phyloP scores from a whole-genome alignment of 2,888 invertebrate genomes.

The Leptura quadrifasciata region DNA sequence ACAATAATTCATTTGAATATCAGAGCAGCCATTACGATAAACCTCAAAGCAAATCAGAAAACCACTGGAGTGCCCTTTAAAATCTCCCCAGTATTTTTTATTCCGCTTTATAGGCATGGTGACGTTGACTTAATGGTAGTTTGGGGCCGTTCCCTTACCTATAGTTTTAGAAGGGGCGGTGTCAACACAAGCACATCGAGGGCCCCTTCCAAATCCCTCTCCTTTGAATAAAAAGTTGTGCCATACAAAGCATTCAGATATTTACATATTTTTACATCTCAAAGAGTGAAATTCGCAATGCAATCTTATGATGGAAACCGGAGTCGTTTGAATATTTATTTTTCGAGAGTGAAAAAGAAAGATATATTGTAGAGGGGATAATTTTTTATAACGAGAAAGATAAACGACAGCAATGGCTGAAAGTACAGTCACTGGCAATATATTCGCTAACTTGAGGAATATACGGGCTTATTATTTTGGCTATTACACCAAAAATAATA shows the following conservation, averaged over 20 bases:
- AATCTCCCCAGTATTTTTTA: constrained; percentile 51
- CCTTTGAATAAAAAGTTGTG: constrained; percentile 55
- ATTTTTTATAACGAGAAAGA: constrained; percentile 57
- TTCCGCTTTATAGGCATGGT: constrained; percentile 61
- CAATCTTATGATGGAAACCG: constrained; percentile 67
- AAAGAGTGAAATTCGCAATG: constrained; percentile 69
- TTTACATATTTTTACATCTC: constrained; percentile 72
- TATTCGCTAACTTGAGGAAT: constrained; percentile 10
- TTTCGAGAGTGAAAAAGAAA: constrained; percentile 52
- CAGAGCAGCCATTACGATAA: constrained; percentile 50
- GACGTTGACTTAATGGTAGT: constrained; percentile 67
- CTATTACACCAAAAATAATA: neutral
- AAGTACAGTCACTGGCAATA: constrained; percentile 56
- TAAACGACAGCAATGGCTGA: constrained; percentile 52
- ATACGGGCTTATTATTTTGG: neutral
- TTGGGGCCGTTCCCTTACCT: constrained; percentile 65
- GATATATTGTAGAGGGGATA: constrained; percentile 48
- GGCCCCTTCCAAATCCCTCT: constrained; percentile 52
- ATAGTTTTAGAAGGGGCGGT: constrained; percentile 66
- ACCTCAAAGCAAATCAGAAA: constrained; percentile 53
- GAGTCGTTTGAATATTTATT: constrained; percentile 66
- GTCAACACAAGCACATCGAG: constrained; percentile 59
- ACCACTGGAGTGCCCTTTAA: constrained; percentile 47
- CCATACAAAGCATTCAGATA: constrained; percentile 65
- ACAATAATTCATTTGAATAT: constrained; percentile 32